Evolutionary conservation across 2,113 vertebrate genomes (phyloP).

Genomic region (Ptyas mucosa): DNA sequence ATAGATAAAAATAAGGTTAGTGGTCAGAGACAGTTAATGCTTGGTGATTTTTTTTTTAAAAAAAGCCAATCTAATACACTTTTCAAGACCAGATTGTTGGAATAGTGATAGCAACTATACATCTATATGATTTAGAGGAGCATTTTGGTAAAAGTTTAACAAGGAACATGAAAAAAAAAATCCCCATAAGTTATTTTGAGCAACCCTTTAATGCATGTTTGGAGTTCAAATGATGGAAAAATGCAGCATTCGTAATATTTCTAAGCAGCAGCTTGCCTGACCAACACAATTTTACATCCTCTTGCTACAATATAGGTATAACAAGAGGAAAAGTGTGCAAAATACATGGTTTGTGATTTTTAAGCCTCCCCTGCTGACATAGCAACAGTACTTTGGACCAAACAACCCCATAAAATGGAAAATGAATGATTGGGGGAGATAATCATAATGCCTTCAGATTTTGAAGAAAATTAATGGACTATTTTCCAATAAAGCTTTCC

Average conservation of each 20-base stretch:
- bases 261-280: constrained; percentile 8
- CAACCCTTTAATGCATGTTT: not conserved
- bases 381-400: not conserved
- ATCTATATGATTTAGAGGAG: not conserved
- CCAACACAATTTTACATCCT: not conserved
- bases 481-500: not conserved
- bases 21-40: not conserved
- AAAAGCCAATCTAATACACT: not conserved
- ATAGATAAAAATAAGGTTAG: not conserved
- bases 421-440: constrained; percentile 3
- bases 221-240: not conserved
- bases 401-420: not conserved
- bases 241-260: not conserved
- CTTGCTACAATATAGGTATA: not conserved
- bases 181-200: not conserved
- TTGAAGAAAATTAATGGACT: not conserved
- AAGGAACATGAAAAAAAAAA: not conserved
- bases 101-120: not conserved
- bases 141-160: not conserved
- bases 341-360: not conserved
- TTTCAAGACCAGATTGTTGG: not conserved
- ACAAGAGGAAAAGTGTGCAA: not conserved
- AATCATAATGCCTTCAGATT: not conserved
- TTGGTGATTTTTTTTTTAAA: not conserved
- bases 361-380: constrained; percentile 5